Evolutionary conservation across 1,140 invertebrate species (phyloP).

Genomic region (Philopotamus ludificatus): DNA sequence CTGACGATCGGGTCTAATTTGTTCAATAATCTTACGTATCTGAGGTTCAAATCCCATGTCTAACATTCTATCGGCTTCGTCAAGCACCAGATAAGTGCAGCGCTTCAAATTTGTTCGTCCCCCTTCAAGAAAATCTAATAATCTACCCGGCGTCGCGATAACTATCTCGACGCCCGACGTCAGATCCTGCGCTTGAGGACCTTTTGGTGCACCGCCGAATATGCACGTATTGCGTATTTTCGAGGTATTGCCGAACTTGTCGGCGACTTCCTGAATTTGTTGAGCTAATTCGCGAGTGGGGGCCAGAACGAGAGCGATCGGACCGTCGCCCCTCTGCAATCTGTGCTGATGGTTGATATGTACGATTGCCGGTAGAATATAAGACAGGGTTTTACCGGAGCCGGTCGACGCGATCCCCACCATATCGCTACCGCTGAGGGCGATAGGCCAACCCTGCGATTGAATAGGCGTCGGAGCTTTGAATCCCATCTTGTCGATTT

Average conservation of each 20-base stretch:
- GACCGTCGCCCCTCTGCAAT: constrained; percentile 81
- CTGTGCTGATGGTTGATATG: constrained; percentile 91
- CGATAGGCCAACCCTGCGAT: constrained; percentile 91
- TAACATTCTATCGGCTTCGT: constrained; percentile 96
- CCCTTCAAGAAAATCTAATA: constrained; percentile 94
- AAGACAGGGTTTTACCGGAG: constrained; percentile 88
- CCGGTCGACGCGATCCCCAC: constrained; percentile 96
- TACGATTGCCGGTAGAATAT: constrained; percentile 82
- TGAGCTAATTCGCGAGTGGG: constrained; percentile 95
- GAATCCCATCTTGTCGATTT: constrained; percentile 80
- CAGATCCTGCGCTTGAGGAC: constrained; percentile 77
- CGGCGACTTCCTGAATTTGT: constrained; percentile 94
- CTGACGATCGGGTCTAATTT: constrained; percentile 78
- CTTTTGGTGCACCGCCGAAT: constrained; percentile 94
- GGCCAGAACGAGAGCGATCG: constrained; percentile 87
- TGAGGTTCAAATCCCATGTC: constrained; percentile 99
- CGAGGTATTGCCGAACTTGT: constrained; percentile 85
- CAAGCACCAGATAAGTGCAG: constrained; percentile 92
- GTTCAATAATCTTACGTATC: constrained; percentile 95
- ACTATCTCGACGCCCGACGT: constrained; percentile 86
- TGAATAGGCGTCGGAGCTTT: constrained; percentile 87
- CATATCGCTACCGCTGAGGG: constrained; percentile 87
- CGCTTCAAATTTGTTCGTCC: constrained; percentile 87
- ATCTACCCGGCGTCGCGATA: constrained; percentile 90
- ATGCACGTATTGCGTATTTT: constrained; percentile 88